Base-by-base conservation (phyloP, 2,113 vertebrate genomes). In the Pimephales promelas region DNA sequence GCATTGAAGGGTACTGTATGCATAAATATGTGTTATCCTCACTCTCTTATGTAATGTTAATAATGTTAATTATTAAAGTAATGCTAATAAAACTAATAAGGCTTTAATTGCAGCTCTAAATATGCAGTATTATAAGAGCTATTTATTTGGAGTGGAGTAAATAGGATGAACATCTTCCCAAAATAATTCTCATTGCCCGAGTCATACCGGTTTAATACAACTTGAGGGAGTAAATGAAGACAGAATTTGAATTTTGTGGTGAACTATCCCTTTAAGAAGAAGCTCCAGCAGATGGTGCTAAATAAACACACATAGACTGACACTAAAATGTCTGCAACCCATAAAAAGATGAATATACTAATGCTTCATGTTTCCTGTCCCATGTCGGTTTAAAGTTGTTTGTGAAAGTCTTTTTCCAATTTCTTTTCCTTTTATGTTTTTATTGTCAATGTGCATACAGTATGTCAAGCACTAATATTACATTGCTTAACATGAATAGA, bases 211-310 rank as follows among this genome's bases (percentile, higher is more conserved):
- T 54, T 54, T 54, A 54, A 0, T 7, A 20, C 52, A 54, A 54
- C 18, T 54, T 20, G 16, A 18, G 5, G 18, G 2, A 62, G 24
- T 4, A 62, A 62, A 62, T 26, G 3, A 52, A 7, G 0, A 6
- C 49, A 52, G 16, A 52, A 5, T 52, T 18, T 52, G 28, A 28
- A 52, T 52, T 52, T 20, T 52, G 18, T 6, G 5, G 49, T 52
- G 16, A 22, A 54, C 52, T 54, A 54, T 20, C 24, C 62, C 24
- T 28, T 66, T 66, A 28, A 52, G 24, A 74, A 5, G 24, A 79
- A 4, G 10, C 9, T 79, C 59, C 78, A 79, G 78, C 78, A 79
- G 78, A 79, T 49, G 61, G 78, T 64, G 59, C 24, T 66, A 79
- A 62, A 79, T 45, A 47, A 66, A 66, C 59, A 47, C 10, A 7